Evolutionary conservation across 1,140 invertebrate genomes (phyloP).

Genomic region (Kradibia gibbosae): DNA sequence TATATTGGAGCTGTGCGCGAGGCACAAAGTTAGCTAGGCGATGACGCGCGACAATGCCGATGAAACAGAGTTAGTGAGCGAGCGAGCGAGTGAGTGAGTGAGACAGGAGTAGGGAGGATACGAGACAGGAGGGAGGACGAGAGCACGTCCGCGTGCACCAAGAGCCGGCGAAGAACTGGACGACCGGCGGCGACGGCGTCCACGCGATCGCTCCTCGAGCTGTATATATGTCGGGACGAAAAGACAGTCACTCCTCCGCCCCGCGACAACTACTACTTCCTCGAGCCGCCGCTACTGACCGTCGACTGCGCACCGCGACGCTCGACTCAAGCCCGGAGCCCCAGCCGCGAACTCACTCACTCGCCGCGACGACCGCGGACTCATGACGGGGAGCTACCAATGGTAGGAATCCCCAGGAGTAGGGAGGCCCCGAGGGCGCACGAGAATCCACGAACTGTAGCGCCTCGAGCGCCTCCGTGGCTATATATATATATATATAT

Average conservation of each 20-base stretch:
- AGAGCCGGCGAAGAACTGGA: slow-evolving; percentile 70
- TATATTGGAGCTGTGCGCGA: neutral
- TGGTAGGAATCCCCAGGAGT: slow-evolving; percentile 3
- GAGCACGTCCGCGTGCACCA: slow-evolving; percentile 59
- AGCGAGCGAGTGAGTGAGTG: slow-evolving; percentile 12
- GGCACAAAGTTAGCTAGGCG: no score
- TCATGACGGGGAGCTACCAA: neutral
- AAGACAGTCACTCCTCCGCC: slow-evolving; percentile 56
- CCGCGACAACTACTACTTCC: slow-evolving; percentile 46
- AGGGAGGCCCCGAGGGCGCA: slow-evolving; percentile 54
- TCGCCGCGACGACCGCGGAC: neutral
- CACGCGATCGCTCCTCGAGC: no score
- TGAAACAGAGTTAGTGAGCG: neutral
- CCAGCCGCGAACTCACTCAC: slow-evolving; percentile 51
- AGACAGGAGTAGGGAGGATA: neutral
- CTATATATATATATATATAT: no score
- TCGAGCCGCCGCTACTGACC: slow-evolving; percentile 56
- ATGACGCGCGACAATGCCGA: no score
- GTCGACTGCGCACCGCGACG: slow-evolving; percentile 33
- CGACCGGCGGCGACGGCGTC: slow-evolving; percentile 65
- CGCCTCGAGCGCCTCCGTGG: slow-evolving; percentile 60
- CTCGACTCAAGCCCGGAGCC: neutral
- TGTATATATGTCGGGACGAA: neutral
- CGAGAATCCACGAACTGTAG: slow-evolving; percentile 60
- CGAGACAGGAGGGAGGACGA: neutral